Evolutionary conservation across 2,113 vertebrate genomes (phyloP).

Genomic region (Oophaga pumilio): DNA sequence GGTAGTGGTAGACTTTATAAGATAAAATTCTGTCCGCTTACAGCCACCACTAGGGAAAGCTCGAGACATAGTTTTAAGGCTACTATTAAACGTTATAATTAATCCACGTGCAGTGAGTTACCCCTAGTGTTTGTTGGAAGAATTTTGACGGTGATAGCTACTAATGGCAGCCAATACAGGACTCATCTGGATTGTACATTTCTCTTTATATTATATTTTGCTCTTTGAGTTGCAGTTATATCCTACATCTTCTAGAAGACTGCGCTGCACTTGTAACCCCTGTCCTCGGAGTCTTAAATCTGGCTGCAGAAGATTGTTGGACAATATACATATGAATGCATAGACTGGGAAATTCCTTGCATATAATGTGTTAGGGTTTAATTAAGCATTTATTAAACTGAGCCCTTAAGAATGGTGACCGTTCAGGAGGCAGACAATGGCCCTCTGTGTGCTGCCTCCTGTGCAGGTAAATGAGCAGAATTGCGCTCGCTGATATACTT

Average conservation of each 20-base stretch:
- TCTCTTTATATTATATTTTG: no score
- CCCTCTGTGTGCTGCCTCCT: slow-evolving; percentile 40
- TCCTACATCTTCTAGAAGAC: no score
- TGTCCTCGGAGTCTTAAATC: not conserved
- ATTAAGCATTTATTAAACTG: slow-evolving; percentile 57
- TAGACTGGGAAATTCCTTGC: slow-evolving; percentile 45
- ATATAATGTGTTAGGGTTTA: slow-evolving; percentile 56
- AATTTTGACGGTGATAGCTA: no score
- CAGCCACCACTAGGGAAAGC: not conserved
- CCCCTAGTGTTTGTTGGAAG: no score
- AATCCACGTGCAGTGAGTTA: not conserved
- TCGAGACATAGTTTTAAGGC: not conserved
- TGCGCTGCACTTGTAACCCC: not conserved
- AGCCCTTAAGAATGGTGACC: slow-evolving; percentile 38
- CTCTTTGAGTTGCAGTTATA: no score
- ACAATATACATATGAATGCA: not conserved
- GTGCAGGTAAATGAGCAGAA: slow-evolving; percentile 28
- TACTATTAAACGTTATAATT: not conserved
- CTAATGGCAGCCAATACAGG: no score
- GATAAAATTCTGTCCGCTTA: not conserved
- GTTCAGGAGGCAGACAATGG: slow-evolving; percentile 47
- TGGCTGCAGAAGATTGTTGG: not conserved
- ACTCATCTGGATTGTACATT: no score
- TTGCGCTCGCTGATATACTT: slow-evolving; percentile 24
- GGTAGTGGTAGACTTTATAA: not conserved